Evolutionary conservation across 2,888 invertebrate species (phyloP), one percentile per base, ranked within the genome.

Genomic region (Scaptomyza flava): DNA sequence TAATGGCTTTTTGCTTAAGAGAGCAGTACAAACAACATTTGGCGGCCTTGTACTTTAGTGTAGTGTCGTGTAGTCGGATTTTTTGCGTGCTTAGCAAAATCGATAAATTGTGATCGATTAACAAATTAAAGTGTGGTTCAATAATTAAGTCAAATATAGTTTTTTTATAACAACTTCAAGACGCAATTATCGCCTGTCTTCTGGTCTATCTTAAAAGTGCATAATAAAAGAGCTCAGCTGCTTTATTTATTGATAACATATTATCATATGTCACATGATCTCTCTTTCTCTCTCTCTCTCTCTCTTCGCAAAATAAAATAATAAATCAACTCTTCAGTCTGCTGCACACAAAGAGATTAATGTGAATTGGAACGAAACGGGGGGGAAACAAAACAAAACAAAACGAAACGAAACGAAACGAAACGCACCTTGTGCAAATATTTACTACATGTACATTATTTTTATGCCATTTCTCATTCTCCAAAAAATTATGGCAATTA

Each of bases 251-350:
- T 27, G 31, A 33, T 11, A 12, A 17, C 11, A 14, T 9, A 33
- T 50, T 20, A 50, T 20, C 17, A n/a, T n/a, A 20, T 75, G 56
- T 73, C 73, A 73, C 66, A 73, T 76, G 77, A 76, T 70, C 38
- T 9, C 17, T 70, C 38, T 9, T 9, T 70, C 38, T 70, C 38
- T 9, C 17, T 70, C 38, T 9, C 17, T 70, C 38, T 9, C 17
- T 41, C 11, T 34, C 4, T 12, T 11, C 12, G 34, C 12, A 5
- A n/a, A 36, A 36, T 4, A 36, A 36, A n/a, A 33, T 4, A 33
- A 33, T 4, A 33, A 17, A 41, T 59, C 77, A 81, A 80, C 74
- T 83, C 83, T 81, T 74, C 87, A 81, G 80, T 80, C 79, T 76
- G 61, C 33, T 84, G 79, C 72, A 69, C 79, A 63, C 14, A 17